Conservation (phyloP, 1,140 invertebrate species). For the Achatina immaculata region DNA sequence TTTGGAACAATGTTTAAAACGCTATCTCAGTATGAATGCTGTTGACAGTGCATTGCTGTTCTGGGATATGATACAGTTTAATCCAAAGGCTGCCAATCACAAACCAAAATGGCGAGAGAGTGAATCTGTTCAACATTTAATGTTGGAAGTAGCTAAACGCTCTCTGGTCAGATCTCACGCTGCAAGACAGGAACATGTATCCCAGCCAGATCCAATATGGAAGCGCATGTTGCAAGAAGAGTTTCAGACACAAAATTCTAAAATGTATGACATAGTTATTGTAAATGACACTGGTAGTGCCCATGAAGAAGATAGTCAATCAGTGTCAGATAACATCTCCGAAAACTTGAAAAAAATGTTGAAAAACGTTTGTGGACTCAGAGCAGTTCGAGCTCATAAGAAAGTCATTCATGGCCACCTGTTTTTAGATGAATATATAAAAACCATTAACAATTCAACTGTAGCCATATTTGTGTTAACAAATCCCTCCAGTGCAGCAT, state of each 20-base stretch:
- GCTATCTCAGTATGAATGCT: not conserved
- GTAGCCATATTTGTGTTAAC: not conserved
- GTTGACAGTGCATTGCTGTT: not conserved
- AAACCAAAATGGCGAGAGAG: not conserved
- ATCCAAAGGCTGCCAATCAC: not conserved
- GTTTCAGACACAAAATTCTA: not conserved
- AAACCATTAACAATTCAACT: not conserved
- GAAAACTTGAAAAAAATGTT: not conserved
- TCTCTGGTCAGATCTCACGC: not conserved
- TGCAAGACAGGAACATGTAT: not conserved
- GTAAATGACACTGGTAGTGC: not conserved
- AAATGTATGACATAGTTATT: not conserved
- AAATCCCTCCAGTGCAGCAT: not conserved
- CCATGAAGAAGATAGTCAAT: not conserved
- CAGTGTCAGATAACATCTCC: not conserved
- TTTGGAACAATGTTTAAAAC: not conserved
- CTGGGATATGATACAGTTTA: not conserved
- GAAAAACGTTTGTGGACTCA: not conserved
- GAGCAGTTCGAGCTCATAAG: not conserved
- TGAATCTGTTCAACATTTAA: not conserved
- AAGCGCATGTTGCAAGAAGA: not conserved
- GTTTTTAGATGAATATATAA: not conserved
- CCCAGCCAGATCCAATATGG: not conserved
- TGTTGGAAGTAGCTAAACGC: not conserved
- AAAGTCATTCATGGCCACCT: not conserved